Evolutionary conservation across 2,888 invertebrate species (phyloP).

Genomic region (Melanostoma scalare): DNA sequence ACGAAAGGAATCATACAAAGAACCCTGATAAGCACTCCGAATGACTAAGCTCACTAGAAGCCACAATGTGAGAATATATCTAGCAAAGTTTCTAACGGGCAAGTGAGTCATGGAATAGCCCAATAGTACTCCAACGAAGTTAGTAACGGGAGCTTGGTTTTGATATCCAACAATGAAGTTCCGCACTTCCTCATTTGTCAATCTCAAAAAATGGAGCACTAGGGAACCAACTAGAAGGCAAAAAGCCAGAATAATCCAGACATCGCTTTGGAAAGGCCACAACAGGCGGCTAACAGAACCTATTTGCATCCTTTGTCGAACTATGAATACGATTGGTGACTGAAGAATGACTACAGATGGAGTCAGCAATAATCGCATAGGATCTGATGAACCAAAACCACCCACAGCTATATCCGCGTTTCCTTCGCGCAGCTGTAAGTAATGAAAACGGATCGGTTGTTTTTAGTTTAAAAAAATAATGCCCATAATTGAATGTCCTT

Average conservation of each 20-base stretch:
- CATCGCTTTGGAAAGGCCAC: constrained; percentile 74
- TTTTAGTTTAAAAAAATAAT: background rate
- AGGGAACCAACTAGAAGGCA: background rate
- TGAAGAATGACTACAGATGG: constrained; percentile 75
- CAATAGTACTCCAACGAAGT: constrained; percentile 73
- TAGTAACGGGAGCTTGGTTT: constrained; percentile 72
- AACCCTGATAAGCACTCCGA: constrained; percentile 79
- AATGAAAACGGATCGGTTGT: background rate
- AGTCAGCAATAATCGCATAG: constrained; percentile 72
- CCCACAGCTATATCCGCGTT: constrained; percentile 77
- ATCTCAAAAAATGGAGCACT: constrained; percentile 14
- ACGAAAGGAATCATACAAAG: constrained; percentile 78
- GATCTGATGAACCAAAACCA: constrained; percentile 75
- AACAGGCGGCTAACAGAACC: constrained; percentile 74
- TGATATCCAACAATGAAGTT: constrained; percentile 69
- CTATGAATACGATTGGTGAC: constrained; percentile 75
- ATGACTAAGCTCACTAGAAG: constrained; percentile 76
- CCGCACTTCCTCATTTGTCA: constrained; percentile 2
- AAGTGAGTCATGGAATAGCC: constrained; percentile 75
- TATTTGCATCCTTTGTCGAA: constrained; percentile 71
- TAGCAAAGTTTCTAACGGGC: constrained; percentile 75
- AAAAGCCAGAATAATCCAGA: constrained; percentile 74
- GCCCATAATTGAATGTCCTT: constrained; percentile 4
- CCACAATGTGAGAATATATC: constrained; percentile 77
- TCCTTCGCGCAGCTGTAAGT: constrained; percentile 74